Conservation (phyloP, 1,140 invertebrate genomes). For the Chironomus tepperi region DNA sequence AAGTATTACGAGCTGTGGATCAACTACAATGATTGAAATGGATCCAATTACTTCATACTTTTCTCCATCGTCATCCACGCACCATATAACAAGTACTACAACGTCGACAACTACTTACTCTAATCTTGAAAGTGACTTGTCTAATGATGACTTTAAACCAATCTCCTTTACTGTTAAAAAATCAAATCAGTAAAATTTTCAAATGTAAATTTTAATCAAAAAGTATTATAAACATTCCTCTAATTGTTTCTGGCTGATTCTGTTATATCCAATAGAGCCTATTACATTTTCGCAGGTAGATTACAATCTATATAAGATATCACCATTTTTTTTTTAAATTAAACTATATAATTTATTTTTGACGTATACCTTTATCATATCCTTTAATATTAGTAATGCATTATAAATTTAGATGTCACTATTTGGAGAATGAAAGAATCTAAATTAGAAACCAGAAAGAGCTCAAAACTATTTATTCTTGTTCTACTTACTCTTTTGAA, state of each 20-base stretch:
- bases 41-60: background rate
- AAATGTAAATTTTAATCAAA: background rate
- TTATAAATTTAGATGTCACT: too few species aligned
- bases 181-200: background rate
- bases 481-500: too few species aligned
- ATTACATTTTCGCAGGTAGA: background rate
- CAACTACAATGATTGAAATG: constrained; percentile 38
- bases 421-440: too few species aligned
- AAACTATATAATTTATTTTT: too few species aligned
- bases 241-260: background rate
- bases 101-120: background rate
- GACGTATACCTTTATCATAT: too few species aligned
- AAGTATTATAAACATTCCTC: background rate
- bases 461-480: too few species aligned
- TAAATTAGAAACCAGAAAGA: too few species aligned
- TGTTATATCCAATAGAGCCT: background rate
- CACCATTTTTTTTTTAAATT: too few species aligned
- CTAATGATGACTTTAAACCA: background rate
- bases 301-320: background rate
- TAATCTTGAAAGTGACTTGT: background rate
- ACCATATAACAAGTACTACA: background rate
- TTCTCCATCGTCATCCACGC: constrained; percentile 5
- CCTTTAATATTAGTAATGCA: too few species aligned
- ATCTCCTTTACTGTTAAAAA: constrained; percentile 8
- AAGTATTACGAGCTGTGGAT: constrained; percentile 57